A percentile compares a stretch with the other conserved stretches of the same genome.
These are phyloP conservation scores for Kobus ellipsiprymnus DNA, from an alignment of 2,113 vertebrate genomes.

Conservation along the genomic window DNA sequence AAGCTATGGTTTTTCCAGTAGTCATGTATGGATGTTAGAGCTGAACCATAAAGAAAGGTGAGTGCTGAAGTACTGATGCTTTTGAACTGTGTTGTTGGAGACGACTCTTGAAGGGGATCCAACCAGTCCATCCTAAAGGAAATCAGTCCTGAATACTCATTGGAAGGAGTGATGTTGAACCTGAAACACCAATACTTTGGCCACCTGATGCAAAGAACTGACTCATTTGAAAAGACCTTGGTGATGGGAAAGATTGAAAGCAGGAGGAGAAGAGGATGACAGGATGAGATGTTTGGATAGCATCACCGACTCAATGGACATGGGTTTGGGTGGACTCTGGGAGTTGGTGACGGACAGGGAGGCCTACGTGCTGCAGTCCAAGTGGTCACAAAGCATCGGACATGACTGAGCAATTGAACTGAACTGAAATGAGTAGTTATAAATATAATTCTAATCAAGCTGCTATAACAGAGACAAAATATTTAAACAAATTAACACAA, in stretches of 20 bases:
- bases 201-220: not conserved
- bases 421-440: not conserved
- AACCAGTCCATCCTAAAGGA: not conserved
- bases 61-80: not conserved
- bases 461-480: not conserved
- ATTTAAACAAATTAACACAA: not conserved
- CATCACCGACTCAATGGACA: not conserved
- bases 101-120: not conserved
- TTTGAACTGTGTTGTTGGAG: not conserved
- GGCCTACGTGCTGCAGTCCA: fast-evolving
- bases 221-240: not conserved
- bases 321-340: fast-evolving
- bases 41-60: not conserved
- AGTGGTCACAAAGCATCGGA: fast-evolving
- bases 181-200: not conserved
- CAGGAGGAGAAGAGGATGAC: not conserved
- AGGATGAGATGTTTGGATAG: not conserved
- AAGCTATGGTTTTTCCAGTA: not conserved
- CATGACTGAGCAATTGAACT: not conserved
- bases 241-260: not conserved
- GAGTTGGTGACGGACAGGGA: not conserved
- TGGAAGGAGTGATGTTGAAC: not conserved
- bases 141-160: not conserved
- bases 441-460: not conserved
- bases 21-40: not conserved